phyloP scores from a whole-genome alignment of 1,140 invertebrate species.

The Cydia strobilella region DNA sequence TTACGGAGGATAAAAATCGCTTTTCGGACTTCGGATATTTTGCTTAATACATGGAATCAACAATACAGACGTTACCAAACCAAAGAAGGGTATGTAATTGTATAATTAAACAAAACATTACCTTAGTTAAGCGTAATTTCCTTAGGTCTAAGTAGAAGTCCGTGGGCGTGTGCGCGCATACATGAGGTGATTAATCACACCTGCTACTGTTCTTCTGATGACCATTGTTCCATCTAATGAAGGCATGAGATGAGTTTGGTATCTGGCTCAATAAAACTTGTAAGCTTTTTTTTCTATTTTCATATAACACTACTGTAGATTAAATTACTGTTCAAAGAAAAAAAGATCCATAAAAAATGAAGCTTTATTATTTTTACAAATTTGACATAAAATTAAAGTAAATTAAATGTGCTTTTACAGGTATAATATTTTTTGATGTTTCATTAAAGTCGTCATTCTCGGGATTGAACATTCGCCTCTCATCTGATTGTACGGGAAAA shows the following conservation, averaged over 20 bases:
- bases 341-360: too few relatives aligned
- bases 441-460: not conserved
- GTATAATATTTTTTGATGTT: not conserved
- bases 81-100: too few relatives aligned
- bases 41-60: too few relatives aligned
- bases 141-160: conserved; percentile 8
- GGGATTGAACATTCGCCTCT: not conserved
- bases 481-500: conserved; percentile 6
- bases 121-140: not conserved
- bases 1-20: too few relatives aligned
- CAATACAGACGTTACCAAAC: too few relatives aligned
- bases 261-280: conserved; percentile 51
- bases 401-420: too few relatives aligned
- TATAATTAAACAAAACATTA: too few relatives aligned
- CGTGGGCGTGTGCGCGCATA: not conserved
- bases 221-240: conserved; percentile 52
- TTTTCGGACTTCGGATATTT: too few relatives aligned
- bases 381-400: too few relatives aligned
- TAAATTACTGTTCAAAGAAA: conserved; percentile 39
- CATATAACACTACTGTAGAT: conserved; percentile 43
- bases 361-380: too few relatives aligned
- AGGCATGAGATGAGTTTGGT: conserved; percentile 42
- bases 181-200: conserved; percentile 50
- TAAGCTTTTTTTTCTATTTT: conserved; percentile 46
- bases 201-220: conserved; percentile 50